Evolutionary conservation across 2,797 vertebrate genomes (phyloP).

Genomic region (Dendrocincla fuliginosa): DNA sequence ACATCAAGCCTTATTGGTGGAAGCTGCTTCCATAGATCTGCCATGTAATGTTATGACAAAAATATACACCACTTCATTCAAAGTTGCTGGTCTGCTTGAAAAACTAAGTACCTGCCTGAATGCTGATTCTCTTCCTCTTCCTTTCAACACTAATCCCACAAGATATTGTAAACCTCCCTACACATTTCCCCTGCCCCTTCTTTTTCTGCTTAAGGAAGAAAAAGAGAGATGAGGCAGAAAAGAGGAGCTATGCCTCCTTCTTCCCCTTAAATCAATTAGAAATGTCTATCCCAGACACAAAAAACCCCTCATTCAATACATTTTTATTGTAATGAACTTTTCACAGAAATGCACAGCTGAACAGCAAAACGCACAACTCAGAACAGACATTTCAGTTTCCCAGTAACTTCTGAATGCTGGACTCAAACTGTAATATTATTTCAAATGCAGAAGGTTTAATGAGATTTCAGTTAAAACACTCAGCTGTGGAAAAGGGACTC

Average conservation of each 20-base stretch:
- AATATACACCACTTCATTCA: background rate
- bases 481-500: background rate
- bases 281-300: background rate
- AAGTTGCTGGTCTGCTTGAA: background rate
- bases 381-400: background rate
- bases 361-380: background rate
- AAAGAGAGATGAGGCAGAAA: background rate
- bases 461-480: background rate
- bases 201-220: background rate
- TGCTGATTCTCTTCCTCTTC: background rate
- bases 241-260: background rate
- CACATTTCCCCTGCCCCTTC: rapidly evolving
- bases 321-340: background rate
- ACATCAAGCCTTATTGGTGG: background rate
- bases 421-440: background rate
- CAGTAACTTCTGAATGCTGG: background rate
- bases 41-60: background rate
- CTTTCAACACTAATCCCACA: background rate
- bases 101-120: background rate
- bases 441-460: background rate
- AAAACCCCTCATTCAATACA: background rate
- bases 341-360: background rate
- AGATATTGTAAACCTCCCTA: background rate
- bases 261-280: background rate
- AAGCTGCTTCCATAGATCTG: background rate